Conservation (phyloP, 2,797 vertebrate genomes). For the Eurystomus glaucurus region DNA sequence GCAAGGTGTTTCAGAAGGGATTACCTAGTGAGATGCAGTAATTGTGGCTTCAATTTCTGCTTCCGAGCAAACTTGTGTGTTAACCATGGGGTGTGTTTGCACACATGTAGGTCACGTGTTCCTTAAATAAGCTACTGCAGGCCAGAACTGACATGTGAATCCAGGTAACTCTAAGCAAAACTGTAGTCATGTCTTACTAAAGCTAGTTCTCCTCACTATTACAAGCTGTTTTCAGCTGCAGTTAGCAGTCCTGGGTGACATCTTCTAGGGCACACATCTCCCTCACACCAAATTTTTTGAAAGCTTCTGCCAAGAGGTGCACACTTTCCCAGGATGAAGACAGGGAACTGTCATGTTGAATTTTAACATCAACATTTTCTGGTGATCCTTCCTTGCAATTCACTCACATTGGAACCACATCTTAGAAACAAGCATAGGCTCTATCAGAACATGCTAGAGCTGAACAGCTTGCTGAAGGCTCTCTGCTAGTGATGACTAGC, state of each 20-base stretch:
- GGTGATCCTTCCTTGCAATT: background rate
- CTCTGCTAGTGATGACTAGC: too few relatives aligned
- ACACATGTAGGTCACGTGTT: too few relatives aligned
- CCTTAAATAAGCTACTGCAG: too few relatives aligned
- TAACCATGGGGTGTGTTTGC: too few relatives aligned
- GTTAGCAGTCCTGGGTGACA: background rate
- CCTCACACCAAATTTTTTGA: background rate
- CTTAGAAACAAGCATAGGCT: background rate
- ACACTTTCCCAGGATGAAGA: rapidly evolving
- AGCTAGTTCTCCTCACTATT: background rate
- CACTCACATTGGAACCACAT: background rate
- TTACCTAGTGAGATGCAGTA: too few relatives aligned
- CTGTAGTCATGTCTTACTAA: background rate
- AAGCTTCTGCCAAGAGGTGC: background rate
- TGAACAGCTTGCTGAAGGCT: too few relatives aligned
- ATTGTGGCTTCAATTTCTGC: too few relatives aligned
- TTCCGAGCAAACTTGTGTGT: too few relatives aligned
- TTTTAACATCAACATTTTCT: background rate
- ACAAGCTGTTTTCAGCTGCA: background rate
- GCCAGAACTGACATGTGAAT: too few relatives aligned
- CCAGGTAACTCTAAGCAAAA: too few relatives aligned
- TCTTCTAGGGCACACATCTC: background rate
- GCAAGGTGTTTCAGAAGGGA: too few relatives aligned
- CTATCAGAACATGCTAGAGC: rapidly evolving
- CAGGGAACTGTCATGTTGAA: background rate